Percentiles rank a stretch among this genome's conserved stretches.
These are phyloP conservation scores for Arenicola marina DNA, from an alignment of 2,888 invertebrate genomes.

Conservation along the genomic window DNA sequence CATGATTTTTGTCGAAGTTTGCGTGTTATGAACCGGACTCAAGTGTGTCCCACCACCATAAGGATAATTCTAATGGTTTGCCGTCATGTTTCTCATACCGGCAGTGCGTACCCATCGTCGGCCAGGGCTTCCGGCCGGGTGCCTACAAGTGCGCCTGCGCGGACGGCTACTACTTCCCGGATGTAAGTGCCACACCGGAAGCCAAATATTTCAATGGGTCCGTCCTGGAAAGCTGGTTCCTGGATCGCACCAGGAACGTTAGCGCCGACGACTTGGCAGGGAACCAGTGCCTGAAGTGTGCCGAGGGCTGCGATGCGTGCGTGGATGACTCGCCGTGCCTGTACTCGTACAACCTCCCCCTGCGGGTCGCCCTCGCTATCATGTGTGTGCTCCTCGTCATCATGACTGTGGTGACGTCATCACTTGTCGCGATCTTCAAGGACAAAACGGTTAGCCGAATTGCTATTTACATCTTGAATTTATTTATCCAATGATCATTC, in stretches of 20 bases:
- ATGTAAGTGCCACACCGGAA: constrained; percentile 5
- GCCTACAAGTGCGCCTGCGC: constrained; percentile 49
- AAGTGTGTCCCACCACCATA: too few relatives aligned
- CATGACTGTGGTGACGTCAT: constrained; percentile 24
- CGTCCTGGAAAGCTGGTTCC: constrained; percentile 38
- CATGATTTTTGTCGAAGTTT: too few relatives aligned
- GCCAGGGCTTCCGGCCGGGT: constrained; percentile 49
- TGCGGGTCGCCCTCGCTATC: constrained; percentile 36
- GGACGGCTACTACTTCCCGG: constrained; percentile 54
- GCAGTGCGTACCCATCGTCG: constrained; percentile 44
- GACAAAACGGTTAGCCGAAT: constrained; percentile 22
- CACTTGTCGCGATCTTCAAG: constrained; percentile 12
- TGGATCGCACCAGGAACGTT: constrained; percentile 18
- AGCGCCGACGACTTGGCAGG: not conserved
- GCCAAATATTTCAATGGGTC: constrained; percentile 41
- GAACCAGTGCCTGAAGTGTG: constrained; percentile 42
- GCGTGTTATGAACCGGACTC: too few relatives aligned
- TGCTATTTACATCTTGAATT: too few relatives aligned
- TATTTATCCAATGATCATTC: too few relatives aligned
- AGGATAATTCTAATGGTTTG: too few relatives aligned
- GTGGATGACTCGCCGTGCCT: constrained; percentile 50
- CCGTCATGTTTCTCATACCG: too few relatives aligned
- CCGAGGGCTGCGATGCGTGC: constrained; percentile 51
- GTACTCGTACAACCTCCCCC: constrained; percentile 31
- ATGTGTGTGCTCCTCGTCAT: constrained; percentile 29